Percentiles rank a stretch among this genome's conserved stretches.
Evolutionary conservation across 2,113 vertebrate genomes (phyloP).

Genomic region (Phyllostomus hastatus): DNA sequence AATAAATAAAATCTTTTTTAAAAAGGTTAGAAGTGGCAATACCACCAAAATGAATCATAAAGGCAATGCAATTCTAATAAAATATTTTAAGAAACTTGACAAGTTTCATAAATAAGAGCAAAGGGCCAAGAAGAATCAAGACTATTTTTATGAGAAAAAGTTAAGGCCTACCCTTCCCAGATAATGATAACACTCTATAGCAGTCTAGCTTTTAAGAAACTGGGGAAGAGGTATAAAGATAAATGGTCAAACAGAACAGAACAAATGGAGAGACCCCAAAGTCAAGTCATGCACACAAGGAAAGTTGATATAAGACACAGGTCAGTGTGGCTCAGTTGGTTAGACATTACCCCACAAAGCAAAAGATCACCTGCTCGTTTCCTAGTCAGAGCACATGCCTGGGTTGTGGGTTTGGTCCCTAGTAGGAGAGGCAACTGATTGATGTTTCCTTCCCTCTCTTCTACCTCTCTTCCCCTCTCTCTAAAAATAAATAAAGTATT

Average conservation of each 20-base stretch:
- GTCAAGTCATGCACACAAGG: not conserved
- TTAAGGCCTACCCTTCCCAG: not conserved
- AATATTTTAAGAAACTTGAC: not conserved
- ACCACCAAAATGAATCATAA: not conserved
- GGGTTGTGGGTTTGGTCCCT: too few species aligned
- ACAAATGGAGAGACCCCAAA: not conserved
- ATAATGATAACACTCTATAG: not conserved
- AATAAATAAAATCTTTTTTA: too few species aligned
- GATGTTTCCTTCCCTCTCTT: too few species aligned
- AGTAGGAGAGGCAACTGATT: too few species aligned
- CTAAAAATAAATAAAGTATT: too few species aligned
- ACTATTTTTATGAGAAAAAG: not conserved
- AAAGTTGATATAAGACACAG: not conserved
- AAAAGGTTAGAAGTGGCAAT: not conserved
- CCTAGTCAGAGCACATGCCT: too few species aligned
- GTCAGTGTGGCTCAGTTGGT: not conserved
- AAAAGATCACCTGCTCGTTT: too few species aligned
- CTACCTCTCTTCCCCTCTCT: too few species aligned
- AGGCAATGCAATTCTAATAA: not conserved
- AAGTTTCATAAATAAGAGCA: not conserved
- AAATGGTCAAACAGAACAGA: not conserved
- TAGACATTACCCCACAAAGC: too few species aligned
- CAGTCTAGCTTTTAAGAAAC: not conserved
- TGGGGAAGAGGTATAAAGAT: not conserved
- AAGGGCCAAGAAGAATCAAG: not conserved